Conservation (phyloP, 2,797 vertebrate species). For the Poecile montanus region DNA sequence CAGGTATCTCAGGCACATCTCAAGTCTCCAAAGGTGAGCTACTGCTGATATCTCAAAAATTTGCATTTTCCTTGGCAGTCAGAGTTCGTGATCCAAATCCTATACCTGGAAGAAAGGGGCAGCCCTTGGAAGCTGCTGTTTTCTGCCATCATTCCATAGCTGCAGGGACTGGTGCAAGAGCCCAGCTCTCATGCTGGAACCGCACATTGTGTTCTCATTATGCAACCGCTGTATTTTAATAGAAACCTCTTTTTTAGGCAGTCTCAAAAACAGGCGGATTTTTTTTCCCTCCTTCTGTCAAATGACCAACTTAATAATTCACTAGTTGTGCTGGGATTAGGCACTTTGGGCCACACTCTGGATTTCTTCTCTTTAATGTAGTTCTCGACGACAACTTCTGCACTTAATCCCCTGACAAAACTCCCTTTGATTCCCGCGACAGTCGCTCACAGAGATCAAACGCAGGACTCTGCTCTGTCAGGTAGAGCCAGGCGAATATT, state of each 20-base stretch:
- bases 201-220: background rate
- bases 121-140: background rate
- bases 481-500: constrained; percentile 63
- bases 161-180: background rate
- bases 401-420: constrained; percentile 73
- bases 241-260: constrained; percentile 49
- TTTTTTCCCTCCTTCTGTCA: constrained; percentile 50
- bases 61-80: background rate
- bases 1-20: background rate
- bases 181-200: background rate
- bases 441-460: constrained; percentile 67
- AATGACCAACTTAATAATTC: constrained; percentile 72
- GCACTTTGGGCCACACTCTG: constrained; percentile 68
- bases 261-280: constrained; percentile 17
- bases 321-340: constrained; percentile 69
- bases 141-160: background rate
- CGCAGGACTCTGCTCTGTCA: constrained; percentile 56
- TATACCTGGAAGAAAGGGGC: background rate
- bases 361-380: constrained; percentile 73
- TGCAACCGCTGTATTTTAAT: constrained; percentile 47
- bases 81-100: accelerated
- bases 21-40: background rate
- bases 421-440: constrained; percentile 66
- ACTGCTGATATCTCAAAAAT: background rate
- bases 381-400: constrained; percentile 63